phyloP scores from a whole-genome alignment of 2,888 invertebrate species.

The Cataglyphis cursor region DNA sequence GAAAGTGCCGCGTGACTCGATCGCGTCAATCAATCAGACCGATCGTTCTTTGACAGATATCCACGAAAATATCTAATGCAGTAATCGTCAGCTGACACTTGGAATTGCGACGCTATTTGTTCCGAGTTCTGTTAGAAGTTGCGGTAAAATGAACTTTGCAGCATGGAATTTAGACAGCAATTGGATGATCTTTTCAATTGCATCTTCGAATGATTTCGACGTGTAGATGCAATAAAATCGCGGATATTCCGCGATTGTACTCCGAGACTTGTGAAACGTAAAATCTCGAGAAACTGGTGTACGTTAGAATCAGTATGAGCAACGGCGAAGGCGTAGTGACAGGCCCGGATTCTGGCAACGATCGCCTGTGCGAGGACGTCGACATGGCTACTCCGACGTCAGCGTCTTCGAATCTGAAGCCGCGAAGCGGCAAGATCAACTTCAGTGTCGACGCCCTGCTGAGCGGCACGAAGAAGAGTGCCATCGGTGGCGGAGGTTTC shows the following conservation, averaged over 20 bases:
- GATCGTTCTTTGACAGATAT: neutral
- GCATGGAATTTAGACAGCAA: conserved; percentile 20
- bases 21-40: neutral
- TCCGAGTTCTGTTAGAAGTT: conserved; percentile 3
- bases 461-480: conserved; percentile 84
- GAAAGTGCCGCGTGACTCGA: conserved; percentile 17
- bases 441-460: conserved; percentile 92
- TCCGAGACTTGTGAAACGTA: conserved; percentile 15
- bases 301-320: conserved; percentile 69
- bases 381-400: conserved; percentile 83
- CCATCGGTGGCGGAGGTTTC: conserved; percentile 65
- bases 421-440: conserved; percentile 89
- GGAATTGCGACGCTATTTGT: neutral
- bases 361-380: conserved; percentile 79
- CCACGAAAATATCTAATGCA: conserved; percentile 13
- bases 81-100: conserved; percentile 12
- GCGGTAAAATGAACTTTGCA: neutral
- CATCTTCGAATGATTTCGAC: neutral
- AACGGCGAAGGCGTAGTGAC: conserved; percentile 78
- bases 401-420: conserved; percentile 83
- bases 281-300: neutral
- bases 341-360: conserved; percentile 75
- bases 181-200: neutral
- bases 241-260: neutral
- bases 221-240: conserved; percentile 1